Conservation (phyloP, 1,140 invertebrate genomes). For the Cyphomyrmex costatus region DNA sequence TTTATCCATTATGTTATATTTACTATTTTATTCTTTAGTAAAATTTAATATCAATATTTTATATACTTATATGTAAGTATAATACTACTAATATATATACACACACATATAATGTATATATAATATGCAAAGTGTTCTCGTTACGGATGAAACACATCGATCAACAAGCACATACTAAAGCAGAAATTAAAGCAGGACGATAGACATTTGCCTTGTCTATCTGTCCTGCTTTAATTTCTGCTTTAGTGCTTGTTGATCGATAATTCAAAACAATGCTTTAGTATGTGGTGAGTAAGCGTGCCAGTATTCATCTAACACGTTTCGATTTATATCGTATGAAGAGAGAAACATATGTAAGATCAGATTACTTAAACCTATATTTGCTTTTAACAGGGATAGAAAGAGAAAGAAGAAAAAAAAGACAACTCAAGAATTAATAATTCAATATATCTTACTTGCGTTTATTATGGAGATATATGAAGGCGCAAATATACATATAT, state of each 20-base stretch:
- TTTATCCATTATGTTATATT: background rate
- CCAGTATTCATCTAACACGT: conserved; percentile 2
- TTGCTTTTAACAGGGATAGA: background rate
- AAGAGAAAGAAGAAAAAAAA: background rate
- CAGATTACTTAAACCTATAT: background rate
- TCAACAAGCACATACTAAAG: too few species aligned
- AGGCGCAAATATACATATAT: background rate
- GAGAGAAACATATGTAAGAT: background rate
- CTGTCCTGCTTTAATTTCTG: conserved; percentile 24
- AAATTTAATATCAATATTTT: conserved; percentile 6
- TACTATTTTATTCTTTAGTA: background rate
- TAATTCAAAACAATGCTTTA: conserved; percentile 52
- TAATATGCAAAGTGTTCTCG: conserved; percentile 8
- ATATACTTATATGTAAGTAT: background rate
- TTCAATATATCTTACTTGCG: too few species aligned
- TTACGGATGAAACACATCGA: conserved; percentile 38
- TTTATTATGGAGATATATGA: background rate
- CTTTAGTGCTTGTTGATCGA: conserved; percentile 43
- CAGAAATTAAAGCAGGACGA: too few species aligned
- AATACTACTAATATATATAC: too few species aligned
- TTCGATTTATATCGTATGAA: conserved; percentile 1
- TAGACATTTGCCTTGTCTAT: conserved; percentile 28
- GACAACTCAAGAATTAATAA: too few species aligned
- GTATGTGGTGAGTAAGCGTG: background rate
- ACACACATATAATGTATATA: too few species aligned